These are phyloP conservation scores for Ditula angustiorana DNA, from an alignment of 2,888 invertebrate species.

Conservation along the genomic window DNA sequence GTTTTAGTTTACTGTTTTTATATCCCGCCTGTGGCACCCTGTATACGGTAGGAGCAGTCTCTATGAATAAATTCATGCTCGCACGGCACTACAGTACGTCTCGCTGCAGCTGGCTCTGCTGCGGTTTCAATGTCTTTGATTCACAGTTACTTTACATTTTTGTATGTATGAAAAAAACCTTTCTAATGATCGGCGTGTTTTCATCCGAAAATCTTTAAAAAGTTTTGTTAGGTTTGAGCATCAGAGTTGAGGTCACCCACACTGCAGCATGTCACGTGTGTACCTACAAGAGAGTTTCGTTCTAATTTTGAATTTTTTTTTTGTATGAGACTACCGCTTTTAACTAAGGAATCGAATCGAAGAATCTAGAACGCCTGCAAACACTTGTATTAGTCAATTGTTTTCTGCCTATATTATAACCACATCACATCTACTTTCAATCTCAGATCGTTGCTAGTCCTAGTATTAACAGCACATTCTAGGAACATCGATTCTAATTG, in stretches of 20 bases:
- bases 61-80: constrained; percentile 40
- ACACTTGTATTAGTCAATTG: no score
- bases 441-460: no score
- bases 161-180: background rate
- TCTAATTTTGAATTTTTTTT: no score
- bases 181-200: background rate
- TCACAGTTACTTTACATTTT: constrained; percentile 11
- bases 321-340: no score
- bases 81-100: constrained; percentile 27
- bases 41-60: constrained; percentile 20
- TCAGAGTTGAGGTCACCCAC: no score
- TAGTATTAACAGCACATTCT: background rate
- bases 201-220: background rate
- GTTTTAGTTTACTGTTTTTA: background rate
- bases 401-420: no score
- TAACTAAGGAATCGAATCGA: no score
- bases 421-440: no score
- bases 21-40: constrained; percentile 1
- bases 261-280: no score
- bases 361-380: no score
- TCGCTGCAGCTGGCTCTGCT: constrained; percentile 26
- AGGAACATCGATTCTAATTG: constrained; percentile 37
- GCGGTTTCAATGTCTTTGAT: constrained; percentile 30
- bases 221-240: no score
- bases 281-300: no score